Conservation (phyloP, 2,113 vertebrate genomes). For the Meles meles region DNA sequence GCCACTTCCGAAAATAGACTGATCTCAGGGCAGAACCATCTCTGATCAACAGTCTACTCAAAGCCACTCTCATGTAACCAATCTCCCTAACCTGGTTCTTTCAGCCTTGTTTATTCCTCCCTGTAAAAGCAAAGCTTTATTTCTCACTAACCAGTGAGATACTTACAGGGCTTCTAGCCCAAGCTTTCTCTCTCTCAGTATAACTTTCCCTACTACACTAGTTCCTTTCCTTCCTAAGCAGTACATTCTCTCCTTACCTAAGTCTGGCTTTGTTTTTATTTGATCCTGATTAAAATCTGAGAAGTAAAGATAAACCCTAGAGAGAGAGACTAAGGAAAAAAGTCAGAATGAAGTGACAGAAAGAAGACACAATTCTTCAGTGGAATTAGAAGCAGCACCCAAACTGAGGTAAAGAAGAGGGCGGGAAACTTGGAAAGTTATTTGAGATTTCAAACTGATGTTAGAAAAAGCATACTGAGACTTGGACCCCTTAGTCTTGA, state of each 20-base stretch:
- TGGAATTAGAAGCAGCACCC: neutral
- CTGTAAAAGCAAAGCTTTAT: neutral
- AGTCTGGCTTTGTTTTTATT: neutral
- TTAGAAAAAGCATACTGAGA: neutral
- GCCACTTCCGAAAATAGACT: neutral
- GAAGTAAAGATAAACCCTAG: neutral
- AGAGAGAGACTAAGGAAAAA: neutral
- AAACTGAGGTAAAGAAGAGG: neutral
- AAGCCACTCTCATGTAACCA: neutral
- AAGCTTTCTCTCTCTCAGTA: neutral
- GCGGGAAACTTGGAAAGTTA: neutral
- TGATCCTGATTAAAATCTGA: neutral
- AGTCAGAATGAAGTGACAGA: neutral
- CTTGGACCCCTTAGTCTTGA: neutral
- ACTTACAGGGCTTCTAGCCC: neutral
- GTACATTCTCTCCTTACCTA: neutral
- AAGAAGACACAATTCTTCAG: constrained; percentile 7
- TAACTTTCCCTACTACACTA: neutral
- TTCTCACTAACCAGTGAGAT: neutral
- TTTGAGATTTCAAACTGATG: neutral
- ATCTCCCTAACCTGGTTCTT: neutral
- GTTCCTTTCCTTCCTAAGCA: neutral
- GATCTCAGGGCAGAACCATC: neutral
- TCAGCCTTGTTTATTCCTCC: neutral
- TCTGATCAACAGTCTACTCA: neutral